Base-by-base conservation (phyloP, 2,888 invertebrate species). In the Dione juno region DNA sequence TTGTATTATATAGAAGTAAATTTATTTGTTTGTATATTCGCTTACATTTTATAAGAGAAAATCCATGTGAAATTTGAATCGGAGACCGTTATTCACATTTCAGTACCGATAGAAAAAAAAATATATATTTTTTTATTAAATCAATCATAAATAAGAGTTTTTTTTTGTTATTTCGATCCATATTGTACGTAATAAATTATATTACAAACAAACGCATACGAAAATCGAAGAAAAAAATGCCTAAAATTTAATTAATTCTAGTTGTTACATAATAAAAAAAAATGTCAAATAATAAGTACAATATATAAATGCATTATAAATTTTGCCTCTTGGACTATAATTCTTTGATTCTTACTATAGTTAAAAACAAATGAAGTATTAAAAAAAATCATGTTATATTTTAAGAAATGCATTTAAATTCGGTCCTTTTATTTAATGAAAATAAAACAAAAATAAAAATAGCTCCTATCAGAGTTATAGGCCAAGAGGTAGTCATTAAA, bases 121-220 rank as follows among this genome's bases (percentile, higher is more conserved):
- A 28, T 28, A 28, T 28, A n/a, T 28, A 28, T 16, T 16, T 37
- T 10, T 19, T 14, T 28, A 5, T 37, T 35, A 2, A 10, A 11
- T 16, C 41, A 5, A 45, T 28, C 5, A 14, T 61, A n/a, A 28
- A 45, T 16, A 41, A 41, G n/a, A n/a, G n/a, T n/a, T n/a, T n/a
- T n/a, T n/a, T n/a, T n/a, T n/a, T n/a, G n/a, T n/a, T n/a, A 58
- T 45, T 67, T 50, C 52, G 67, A 43, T 41, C 45, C 41, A 61
- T 40, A 40, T 5, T 28, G 3, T 28, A 28, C 2, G 28, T 28
- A n/a, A n/a, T n/a, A n/a, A n/a, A n/a, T n/a, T n/a, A n/a, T n/a
- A n/a, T 45, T 48, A 50, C 59, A 59, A 16, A 67, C 40, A 67
- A 43, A 14, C 52, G 41, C 61, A 43, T 16, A 13, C 57, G 41